Evolutionary conservation across 64 coral and sea anemone genomes (phyloP).

Genomic region (Pocillopora damicornis): DNA sequence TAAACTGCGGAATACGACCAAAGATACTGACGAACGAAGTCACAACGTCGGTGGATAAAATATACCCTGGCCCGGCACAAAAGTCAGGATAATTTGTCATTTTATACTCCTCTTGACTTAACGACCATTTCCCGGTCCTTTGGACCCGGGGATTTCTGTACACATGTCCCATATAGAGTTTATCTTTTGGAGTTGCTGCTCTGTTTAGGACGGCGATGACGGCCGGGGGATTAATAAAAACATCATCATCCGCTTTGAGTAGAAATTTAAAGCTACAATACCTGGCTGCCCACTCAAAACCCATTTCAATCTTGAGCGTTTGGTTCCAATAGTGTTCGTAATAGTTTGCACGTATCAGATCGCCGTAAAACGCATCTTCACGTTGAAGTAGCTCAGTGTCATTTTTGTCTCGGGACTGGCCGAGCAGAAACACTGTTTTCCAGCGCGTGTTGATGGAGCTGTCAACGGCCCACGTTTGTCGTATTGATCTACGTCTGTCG

Average conservation of each 20-base stretch:
- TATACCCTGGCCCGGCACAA: slow-evolving; percentile 55
- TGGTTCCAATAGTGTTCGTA: slow-evolving; percentile 47
- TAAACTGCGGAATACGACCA: slow-evolving; percentile 29
- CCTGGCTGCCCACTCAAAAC: slow-evolving; percentile 60
- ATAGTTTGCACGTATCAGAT: slow-evolving; percentile 47
- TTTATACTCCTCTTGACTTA: slow-evolving; percentile 38
- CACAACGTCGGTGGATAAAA: slow-evolving; percentile 60
- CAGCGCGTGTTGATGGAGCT: slow-evolving; percentile 23
- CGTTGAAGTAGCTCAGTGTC: slow-evolving; percentile 13
- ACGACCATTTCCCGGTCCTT: slow-evolving; percentile 6
- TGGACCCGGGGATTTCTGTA: slow-evolving; percentile 38
- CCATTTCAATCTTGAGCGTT: slow-evolving; percentile 55
- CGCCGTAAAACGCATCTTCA: slow-evolving; percentile 55
- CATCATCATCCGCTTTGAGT: slow-evolving; percentile 71
- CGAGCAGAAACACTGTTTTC: slow-evolving; percentile 61
- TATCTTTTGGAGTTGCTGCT: slow-evolving; percentile 7
- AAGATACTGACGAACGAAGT: slow-evolving; percentile 20
- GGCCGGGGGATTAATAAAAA: slow-evolving; percentile 47
- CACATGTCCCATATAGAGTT: slow-evolving; percentile 56
- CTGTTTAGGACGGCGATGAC: slow-evolving; percentile 26
- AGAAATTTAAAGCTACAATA: slow-evolving; percentile 63
- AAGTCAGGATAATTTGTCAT: slow-evolving; percentile 46
- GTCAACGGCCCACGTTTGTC: slow-evolving; percentile 65
- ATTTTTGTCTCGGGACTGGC: slow-evolving; percentile 21
- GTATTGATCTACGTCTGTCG: slow-evolving; percentile 43